These are phyloP conservation scores for Rhynchonycteris naso DNA, from an alignment of 2,797 vertebrate species.

Conservation along the genomic window DNA sequence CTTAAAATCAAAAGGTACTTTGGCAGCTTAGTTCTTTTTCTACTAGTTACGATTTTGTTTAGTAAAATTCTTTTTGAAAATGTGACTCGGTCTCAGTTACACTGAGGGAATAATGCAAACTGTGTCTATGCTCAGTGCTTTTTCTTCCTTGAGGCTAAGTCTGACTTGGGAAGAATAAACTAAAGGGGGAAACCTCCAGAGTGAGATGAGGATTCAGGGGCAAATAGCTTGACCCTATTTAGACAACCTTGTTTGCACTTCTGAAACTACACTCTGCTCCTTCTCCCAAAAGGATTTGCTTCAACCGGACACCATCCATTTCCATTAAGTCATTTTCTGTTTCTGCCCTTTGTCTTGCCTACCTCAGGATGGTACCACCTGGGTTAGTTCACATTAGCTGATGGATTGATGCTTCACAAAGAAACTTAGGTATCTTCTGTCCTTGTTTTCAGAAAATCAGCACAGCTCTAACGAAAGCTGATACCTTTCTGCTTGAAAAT, in stretches of 20 bases:
- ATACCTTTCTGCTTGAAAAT: slow-evolving; percentile 87
- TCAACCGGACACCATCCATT: neutral
- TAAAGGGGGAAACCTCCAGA: neutral
- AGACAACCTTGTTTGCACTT: neutral
- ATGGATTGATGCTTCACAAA: neutral
- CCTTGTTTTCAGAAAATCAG: slow-evolving; percentile 86
- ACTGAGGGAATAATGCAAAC: neutral
- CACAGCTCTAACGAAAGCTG: slow-evolving; percentile 84
- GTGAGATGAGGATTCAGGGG: neutral
- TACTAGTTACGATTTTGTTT: neutral
- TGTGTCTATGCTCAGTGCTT: neutral
- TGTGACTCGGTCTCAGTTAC: neutral
- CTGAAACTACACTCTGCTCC: neutral
- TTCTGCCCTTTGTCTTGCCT: neutral
- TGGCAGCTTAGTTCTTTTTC: neutral
- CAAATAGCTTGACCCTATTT: neutral
- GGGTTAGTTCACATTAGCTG: neutral
- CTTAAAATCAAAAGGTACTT: neutral
- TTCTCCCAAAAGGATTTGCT: neutral
- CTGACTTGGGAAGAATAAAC: neutral
- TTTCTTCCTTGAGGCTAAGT: neutral
- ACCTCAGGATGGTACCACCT: neutral
- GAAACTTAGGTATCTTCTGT: slow-evolving; percentile 38
- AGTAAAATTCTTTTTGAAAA: neutral
- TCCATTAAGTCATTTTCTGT: neutral